phyloP scores from a whole-genome alignment of 2,113 vertebrate species.

The Hyperopisus bebe region DNA sequence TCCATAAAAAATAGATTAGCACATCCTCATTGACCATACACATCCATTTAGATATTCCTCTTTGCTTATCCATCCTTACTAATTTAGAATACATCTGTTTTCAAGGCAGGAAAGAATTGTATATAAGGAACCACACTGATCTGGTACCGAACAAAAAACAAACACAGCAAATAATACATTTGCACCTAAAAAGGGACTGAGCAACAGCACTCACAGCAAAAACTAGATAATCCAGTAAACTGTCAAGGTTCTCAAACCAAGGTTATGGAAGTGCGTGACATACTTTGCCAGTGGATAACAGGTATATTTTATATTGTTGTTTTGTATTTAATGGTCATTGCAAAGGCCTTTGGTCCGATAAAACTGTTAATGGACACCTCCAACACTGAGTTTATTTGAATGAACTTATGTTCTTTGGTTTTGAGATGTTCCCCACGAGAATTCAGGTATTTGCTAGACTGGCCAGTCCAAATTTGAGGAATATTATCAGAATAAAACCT shows the following conservation, averaged over 20 bases:
- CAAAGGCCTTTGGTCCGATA: neutral
- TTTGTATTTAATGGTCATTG: neutral
- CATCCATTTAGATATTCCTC: neutral
- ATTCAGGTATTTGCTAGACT: neutral
- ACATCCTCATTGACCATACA: neutral
- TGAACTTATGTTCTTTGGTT: neutral
- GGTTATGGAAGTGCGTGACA: neutral
- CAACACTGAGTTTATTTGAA: neutral
- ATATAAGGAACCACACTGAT: neutral
- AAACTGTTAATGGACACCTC: neutral
- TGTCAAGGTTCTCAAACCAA: neutral
- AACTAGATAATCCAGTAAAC: neutral
- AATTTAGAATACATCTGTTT: neutral
- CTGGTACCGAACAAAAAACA: neutral
- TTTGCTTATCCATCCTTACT: neutral
- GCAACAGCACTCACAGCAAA: neutral
- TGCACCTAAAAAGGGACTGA: neutral
- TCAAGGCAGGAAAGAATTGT: neutral
- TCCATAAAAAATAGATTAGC: neutral
- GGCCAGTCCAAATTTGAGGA: neutral
- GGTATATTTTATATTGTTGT: neutral
- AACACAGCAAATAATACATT: neutral
- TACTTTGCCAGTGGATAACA: neutral
- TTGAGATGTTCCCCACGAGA: neutral
- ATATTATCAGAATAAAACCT: neutral